Evolutionary conservation across 2,888 invertebrate genomes (phyloP).

Genomic region (Acrocyrtus sp.): DNA sequence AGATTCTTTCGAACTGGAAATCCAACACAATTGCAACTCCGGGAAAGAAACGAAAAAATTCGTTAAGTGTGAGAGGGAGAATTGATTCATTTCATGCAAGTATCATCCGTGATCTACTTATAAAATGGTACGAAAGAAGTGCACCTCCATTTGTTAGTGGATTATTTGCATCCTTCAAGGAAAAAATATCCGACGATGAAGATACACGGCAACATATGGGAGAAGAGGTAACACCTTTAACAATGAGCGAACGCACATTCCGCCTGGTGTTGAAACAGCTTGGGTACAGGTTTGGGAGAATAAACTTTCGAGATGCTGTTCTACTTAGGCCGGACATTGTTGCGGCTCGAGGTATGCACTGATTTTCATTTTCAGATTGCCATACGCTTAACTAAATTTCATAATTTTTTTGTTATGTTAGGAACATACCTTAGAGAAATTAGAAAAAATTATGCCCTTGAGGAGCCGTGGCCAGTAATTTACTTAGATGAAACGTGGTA

Average conservation of each 20-base stretch:
- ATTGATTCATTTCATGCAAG: constrained; percentile 3
- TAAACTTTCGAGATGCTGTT: not conserved
- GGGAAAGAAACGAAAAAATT: not conserved
- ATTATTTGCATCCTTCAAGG: not conserved
- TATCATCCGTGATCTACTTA: not conserved
- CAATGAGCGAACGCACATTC: not conserved
- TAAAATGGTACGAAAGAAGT: not conserved
- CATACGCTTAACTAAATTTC: too few relatives aligned
- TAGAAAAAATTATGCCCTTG: not conserved
- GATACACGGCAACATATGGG: not conserved
- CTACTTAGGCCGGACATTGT: constrained; percentile 10
- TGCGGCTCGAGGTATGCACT: not conserved
- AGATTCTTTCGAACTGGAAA: not conserved
- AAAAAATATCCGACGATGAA: not conserved
- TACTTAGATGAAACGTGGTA: constrained; percentile 6
- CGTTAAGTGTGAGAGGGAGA: not conserved
- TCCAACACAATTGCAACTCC: not conserved
- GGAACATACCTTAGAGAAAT: constrained; percentile 3
- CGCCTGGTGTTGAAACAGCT: not conserved
- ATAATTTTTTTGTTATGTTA: too few relatives aligned
- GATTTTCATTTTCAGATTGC: not conserved
- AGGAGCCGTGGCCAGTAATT: not conserved
- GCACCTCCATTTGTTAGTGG: not conserved
- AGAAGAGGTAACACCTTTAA: not conserved
- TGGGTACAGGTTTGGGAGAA: constrained; percentile 15